phyloP scores from a whole-genome alignment of 2,113 vertebrate species.

The Eulemur rufifrons region DNA sequence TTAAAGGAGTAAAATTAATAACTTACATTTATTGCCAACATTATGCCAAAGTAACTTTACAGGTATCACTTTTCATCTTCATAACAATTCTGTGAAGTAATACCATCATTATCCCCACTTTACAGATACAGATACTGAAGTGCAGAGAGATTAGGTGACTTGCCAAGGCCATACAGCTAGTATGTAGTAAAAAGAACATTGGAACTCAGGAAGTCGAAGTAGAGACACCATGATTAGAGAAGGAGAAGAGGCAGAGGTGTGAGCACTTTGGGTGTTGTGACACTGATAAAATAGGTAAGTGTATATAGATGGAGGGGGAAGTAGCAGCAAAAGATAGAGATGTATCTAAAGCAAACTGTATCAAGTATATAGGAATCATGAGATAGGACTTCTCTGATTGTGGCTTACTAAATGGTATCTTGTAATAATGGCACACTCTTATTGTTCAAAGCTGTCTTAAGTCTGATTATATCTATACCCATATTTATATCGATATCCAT shows the following conservation, averaged over 20 bases:
- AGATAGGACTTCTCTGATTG: not conserved
- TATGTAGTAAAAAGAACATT: not conserved
- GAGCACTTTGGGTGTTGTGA: not conserved
- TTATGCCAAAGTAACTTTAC: slow-evolving; percentile 10
- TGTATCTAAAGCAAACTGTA: not conserved
- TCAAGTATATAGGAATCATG: not conserved
- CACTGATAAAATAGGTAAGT: not conserved
- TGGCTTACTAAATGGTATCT: not conserved
- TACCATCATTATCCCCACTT: not conserved
- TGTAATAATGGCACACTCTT: not conserved
- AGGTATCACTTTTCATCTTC: not conserved
- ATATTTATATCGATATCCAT: not conserved
- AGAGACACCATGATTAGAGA: not conserved
- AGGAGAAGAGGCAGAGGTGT: not conserved
- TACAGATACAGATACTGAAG: not conserved
- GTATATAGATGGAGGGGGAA: not conserved
- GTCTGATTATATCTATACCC: not conserved
- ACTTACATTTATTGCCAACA: not conserved
- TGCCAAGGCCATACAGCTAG: not conserved
- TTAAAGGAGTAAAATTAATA: slow-evolving; percentile 27
- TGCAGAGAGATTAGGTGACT: not conserved
- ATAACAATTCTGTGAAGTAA: not conserved
- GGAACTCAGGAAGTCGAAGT: not conserved
- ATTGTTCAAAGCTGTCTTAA: not conserved
- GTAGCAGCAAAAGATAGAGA: not conserved